phyloP scores from a whole-genome alignment of 2,113 vertebrate genomes.

The Gadus macrocephalus region DNA sequence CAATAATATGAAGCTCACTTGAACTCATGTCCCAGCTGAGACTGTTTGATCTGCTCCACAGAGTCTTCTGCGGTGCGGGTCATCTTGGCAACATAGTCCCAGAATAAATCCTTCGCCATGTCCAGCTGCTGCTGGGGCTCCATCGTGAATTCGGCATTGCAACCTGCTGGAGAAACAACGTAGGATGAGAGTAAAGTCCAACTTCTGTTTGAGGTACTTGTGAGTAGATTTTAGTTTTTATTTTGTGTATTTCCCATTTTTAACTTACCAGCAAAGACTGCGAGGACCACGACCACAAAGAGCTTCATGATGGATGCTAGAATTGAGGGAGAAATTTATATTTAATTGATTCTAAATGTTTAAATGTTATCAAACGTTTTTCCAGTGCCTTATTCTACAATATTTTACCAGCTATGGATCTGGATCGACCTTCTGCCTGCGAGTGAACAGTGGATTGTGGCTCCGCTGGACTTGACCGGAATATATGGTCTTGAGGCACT shows the following conservation, averaged over 20 bases:
- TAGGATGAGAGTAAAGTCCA: neutral
- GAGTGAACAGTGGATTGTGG: constrained; percentile 12
- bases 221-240: neutral
- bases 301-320: constrained; percentile 56
- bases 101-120: constrained; percentile 60
- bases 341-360: neutral
- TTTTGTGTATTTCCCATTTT: too few relatives aligned
- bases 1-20: constrained; percentile 40
- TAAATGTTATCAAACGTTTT: neutral
- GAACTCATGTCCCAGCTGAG: constrained; percentile 48
- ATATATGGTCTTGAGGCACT: constrained; percentile 36
- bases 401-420: neutral
- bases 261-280: constrained; percentile 48
- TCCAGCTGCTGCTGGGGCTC: constrained; percentile 48
- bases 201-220: neutral
- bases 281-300: constrained; percentile 40
- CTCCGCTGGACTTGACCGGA: constrained; percentile 10
- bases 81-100: constrained; percentile 58
- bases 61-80: constrained; percentile 53
- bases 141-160: constrained; percentile 56
- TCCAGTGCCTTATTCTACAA: neutral
- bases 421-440: neutral
- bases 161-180: constrained; percentile 22
- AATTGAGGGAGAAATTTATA: neutral
- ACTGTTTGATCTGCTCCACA: constrained; percentile 47